A percentile compares a stretch with the other conserved stretches of the same genome.
These are phyloP conservation scores for Lepidocyrtinus sp. DNA, from an alignment of 2,888 invertebrate genomes.

Conservation along the genomic window DNA sequence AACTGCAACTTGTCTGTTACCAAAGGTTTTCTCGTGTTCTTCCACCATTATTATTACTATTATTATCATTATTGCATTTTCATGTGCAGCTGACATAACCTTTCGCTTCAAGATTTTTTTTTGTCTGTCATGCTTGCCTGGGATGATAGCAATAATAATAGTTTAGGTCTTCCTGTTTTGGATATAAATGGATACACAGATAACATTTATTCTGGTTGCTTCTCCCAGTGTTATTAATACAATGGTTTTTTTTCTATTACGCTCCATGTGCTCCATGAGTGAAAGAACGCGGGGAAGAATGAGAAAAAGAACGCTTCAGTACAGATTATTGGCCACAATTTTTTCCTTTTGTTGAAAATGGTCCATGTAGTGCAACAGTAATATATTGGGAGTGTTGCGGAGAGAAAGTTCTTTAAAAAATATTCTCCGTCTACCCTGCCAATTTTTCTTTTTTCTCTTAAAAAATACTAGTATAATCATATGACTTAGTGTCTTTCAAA, in stretches of 20 bases:
- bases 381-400: background rate
- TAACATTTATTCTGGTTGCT: background rate
- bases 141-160: background rate
- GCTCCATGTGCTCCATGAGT: background rate
- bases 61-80: conserved; percentile 52
- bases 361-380: background rate
- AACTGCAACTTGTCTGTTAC: background rate
- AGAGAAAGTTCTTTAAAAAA: background rate
- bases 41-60: conserved; percentile 44
- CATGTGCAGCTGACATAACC: conserved; percentile 49
- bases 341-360: no score
- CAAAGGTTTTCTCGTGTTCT: conserved; percentile 18
- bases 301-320: background rate
- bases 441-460: no score
- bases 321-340: background rate
- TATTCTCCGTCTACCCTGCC: background rate
- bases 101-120: background rate
- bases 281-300: background rate
- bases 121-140: background rate
- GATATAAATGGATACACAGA: conserved; percentile 5
- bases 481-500: conserved; percentile 13
- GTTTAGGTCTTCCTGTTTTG: background rate
- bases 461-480: no score
- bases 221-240: background rate
- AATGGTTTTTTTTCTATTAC: background rate